A percentile compares a stretch with the other conserved stretches of the same genome.
Conservation (phyloP, 2,113 vertebrate species). For the Pachypanchax playfairii region DNA sequence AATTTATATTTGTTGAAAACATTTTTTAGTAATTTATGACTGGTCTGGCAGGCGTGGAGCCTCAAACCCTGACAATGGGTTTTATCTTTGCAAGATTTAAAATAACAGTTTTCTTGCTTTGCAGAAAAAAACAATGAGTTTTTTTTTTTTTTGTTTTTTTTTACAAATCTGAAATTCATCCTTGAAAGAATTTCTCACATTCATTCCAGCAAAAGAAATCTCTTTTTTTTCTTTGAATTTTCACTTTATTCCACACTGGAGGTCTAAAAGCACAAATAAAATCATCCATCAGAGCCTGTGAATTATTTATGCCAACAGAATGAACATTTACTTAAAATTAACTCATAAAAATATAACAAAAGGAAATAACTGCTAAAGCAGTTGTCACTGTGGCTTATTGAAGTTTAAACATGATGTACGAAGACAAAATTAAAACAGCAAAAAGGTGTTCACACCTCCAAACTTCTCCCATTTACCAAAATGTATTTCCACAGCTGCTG, state of each 20-base stretch:
- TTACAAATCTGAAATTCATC: too few species aligned
- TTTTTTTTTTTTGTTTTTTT: too few species aligned
- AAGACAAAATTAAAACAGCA: background rate
- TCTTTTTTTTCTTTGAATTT: constrained; percentile 2
- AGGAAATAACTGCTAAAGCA: background rate
- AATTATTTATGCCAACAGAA: constrained; percentile 13
- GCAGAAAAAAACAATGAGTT: too few species aligned
- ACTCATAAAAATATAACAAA: background rate
- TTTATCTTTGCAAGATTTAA: too few species aligned
- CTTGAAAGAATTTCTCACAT: too few species aligned
- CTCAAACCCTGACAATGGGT: too few species aligned
- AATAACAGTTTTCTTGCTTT: too few species aligned
- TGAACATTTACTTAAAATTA: background rate
- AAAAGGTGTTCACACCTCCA: background rate
- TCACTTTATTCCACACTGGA: background rate
- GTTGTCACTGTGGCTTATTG: background rate
- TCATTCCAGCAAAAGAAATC: too few species aligned
- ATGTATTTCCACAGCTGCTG: constrained; percentile 64
- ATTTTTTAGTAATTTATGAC: too few species aligned
- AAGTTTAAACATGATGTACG: too few species aligned
- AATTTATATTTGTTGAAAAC: too few species aligned
- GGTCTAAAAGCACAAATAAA: background rate
- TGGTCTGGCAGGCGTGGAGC: too few species aligned
- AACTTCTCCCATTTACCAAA: constrained; percentile 36
- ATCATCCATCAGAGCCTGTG: background rate